Evolutionary conservation across 2,797 vertebrate species (phyloP).

Genomic region (Scyliorhinus canicula): DNA sequence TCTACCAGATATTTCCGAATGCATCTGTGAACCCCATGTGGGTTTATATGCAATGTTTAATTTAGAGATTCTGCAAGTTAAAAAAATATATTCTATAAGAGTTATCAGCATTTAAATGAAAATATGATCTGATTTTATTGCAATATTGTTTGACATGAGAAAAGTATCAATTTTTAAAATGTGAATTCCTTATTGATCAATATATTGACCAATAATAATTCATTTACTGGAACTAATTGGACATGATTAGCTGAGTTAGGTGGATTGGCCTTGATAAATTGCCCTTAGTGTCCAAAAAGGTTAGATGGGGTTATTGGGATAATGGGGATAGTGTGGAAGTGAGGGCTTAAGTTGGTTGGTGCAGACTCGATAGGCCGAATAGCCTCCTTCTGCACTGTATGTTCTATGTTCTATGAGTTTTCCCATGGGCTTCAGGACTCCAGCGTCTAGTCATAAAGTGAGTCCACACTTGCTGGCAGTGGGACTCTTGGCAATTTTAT

Average conservation of each 20-base stretch:
- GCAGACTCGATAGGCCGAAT: too few species aligned
- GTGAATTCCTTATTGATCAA: conserved; percentile 50
- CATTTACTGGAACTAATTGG: conserved; percentile 50
- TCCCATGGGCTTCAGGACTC: neutral
- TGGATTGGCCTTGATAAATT: too few species aligned
- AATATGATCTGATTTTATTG: neutral
- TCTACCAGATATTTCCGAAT: neutral
- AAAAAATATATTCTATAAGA: neutral
- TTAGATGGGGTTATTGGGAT: too few species aligned
- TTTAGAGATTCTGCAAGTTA: neutral
- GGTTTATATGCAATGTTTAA: neutral
- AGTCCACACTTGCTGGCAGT: neutral
- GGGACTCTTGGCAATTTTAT: neutral
- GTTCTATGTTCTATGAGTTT: too few species aligned
- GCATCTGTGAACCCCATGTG: neutral
- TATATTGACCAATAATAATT: conserved; percentile 45
- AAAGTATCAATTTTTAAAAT: conserved; percentile 50
- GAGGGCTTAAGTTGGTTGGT: too few species aligned
- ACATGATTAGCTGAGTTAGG: conserved; percentile 49
- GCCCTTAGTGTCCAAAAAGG: too few species aligned
- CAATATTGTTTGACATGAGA: neutral
- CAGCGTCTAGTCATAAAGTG: neutral
- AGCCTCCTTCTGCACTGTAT: too few species aligned
- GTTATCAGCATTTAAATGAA: neutral
- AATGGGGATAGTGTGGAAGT: too few species aligned